Evolutionary conservation across 1,140 invertebrate species (phyloP).

Genomic region (Xylocopa sonorina): DNA sequence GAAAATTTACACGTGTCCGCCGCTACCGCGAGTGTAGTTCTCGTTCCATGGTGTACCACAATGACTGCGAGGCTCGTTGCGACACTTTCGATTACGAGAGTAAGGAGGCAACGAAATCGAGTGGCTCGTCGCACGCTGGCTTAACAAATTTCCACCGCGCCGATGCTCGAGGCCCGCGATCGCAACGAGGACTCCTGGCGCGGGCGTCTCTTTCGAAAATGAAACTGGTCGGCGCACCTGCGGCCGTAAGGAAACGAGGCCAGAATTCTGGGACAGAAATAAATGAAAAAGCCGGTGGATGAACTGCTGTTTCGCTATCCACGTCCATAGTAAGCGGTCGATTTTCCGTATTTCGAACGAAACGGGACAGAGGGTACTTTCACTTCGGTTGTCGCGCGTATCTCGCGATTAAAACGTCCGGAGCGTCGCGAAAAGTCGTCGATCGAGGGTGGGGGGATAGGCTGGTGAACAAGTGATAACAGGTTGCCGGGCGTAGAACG

Average conservation of each 20-base stretch:
- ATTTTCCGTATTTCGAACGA: constrained; percentile 11
- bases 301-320: neutral
- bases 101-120: neutral
- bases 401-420: neutral
- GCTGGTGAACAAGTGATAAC: neutral
- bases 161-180: too few relatives aligned
- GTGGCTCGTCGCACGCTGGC: too few relatives aligned
- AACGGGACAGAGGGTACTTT: neutral
- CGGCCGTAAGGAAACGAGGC: neutral
- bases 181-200: too few relatives aligned
- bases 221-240: neutral
- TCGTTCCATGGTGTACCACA: too few relatives aligned
- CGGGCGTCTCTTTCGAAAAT: neutral
- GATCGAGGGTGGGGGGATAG: too few relatives aligned
- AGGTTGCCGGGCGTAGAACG: neutral
- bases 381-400: neutral
- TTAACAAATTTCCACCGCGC: too few relatives aligned
- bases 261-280: neutral
- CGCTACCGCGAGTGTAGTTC: too few relatives aligned
- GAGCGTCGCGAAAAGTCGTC: neutral
- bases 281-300: neutral
- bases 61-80: neutral
- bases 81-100: neutral
- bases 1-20: too few relatives aligned
- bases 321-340: neutral